A percentile compares a stretch with the other conserved stretches of the same genome.
phyloP scores from a whole-genome alignment of 2,888 invertebrate genomes.

The Cordilura impudica region DNA sequence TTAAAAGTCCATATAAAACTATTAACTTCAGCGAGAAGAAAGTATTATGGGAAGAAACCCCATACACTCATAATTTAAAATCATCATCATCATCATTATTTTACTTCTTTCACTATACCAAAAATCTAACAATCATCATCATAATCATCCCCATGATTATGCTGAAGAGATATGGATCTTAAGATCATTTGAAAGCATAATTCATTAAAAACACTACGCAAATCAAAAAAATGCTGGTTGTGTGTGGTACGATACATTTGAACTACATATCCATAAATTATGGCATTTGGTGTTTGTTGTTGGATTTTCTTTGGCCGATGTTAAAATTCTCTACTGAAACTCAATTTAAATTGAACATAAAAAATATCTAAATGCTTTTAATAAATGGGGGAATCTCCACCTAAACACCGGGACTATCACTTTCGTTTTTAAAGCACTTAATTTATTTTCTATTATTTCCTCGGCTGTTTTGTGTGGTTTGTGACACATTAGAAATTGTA shows the following conservation, averaged over 20 bases:
- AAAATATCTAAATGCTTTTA: neutral
- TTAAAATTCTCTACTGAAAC: constrained; percentile 31
- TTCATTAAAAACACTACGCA: neutral
- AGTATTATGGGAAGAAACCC: neutral
- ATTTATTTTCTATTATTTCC: neutral
- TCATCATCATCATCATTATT: neutral
- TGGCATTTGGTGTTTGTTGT: constrained; percentile 22
- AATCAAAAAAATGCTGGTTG: constrained; percentile 9
- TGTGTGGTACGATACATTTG: constrained; percentile 9
- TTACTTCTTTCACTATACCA: neutral
- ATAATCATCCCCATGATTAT: constrained; percentile 8
- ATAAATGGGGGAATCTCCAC: constrained; percentile 10
- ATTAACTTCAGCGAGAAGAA: neutral
- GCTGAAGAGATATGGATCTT: constrained; percentile 21
- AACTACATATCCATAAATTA: constrained; percentile 51
- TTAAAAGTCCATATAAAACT: neutral
- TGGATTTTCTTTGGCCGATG: constrained; percentile 3
- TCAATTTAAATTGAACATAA: constrained; percentile 16
- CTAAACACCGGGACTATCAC: constrained; percentile 24
- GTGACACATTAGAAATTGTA: constrained; percentile 34
- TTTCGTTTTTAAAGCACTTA: constrained; percentile 37
- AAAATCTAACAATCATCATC: neutral
- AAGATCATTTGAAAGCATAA: constrained; percentile 36
- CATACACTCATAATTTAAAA: neutral
- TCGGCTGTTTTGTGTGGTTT: constrained; percentile 6